A percentile compares a stretch with the other conserved stretches of the same genome.
phyloP scores from a whole-genome alignment of 2,113 vertebrate species.

The Numida meleagris region DNA sequence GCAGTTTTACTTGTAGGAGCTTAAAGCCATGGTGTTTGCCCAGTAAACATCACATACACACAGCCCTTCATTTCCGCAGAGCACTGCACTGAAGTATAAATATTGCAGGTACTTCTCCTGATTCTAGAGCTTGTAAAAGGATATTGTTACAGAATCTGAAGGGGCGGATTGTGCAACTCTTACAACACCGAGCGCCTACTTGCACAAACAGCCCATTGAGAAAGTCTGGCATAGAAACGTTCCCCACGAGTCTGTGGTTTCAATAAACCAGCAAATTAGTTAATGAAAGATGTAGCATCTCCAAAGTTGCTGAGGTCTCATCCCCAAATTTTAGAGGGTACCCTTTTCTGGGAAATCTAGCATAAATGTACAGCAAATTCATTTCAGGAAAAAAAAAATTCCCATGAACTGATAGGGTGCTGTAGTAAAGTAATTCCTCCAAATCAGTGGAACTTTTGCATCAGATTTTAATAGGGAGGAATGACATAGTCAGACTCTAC shows the following conservation, averaged over 20 bases:
- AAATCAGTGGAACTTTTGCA: background rate
- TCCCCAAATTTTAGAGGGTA: background rate
- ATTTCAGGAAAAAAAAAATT: background rate
- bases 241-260: background rate
- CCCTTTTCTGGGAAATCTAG: background rate
- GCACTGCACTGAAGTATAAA: background rate
- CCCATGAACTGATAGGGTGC: background rate
- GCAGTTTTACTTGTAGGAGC: background rate
- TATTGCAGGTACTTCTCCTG: background rate
- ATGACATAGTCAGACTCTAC: background rate
- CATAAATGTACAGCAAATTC: background rate
- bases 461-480: background rate
- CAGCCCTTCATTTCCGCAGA: background rate
- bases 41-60: background rate
- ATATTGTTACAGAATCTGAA: background rate
- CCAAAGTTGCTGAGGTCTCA: background rate
- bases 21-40: background rate
- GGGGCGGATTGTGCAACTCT: background rate
- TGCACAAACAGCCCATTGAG: conserved; percentile 3
- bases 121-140: background rate
- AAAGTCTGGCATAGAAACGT: background rate
- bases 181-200: background rate
- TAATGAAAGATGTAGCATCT: background rate
- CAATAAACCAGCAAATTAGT: background rate
- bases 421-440: background rate